These are phyloP conservation scores for Apoderus coryli DNA, from an alignment of 2,888 invertebrate genomes.

Conservation along the genomic window DNA sequence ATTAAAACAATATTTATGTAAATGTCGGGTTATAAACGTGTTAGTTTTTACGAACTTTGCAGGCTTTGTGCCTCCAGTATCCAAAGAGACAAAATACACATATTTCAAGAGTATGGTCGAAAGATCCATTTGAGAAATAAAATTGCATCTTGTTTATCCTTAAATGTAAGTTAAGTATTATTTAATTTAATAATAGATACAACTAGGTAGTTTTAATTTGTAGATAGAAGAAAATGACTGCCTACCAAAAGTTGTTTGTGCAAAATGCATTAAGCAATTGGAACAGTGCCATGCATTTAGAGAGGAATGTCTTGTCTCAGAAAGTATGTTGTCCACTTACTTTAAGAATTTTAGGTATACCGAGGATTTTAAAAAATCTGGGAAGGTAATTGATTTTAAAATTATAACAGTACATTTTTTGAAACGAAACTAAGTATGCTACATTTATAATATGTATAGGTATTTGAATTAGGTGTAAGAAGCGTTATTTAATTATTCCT, in stretches of 20 bases:
- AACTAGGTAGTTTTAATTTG: slow-evolving; percentile 14
- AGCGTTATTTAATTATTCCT: neutral
- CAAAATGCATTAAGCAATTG: slow-evolving; percentile 44
- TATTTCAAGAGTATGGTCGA: slow-evolving; percentile 50
- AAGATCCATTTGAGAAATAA: slow-evolving; percentile 48
- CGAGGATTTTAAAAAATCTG: slow-evolving; percentile 45
- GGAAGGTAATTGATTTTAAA: slow-evolving; percentile 33
- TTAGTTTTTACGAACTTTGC: slow-evolving; percentile 57
- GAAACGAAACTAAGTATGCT: no score
- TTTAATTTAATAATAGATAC: slow-evolving; percentile 7
- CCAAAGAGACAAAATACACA: slow-evolving; percentile 48
- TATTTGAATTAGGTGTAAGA: neutral
- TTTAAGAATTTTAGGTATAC: slow-evolving; percentile 44
- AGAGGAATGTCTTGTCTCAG: slow-evolving; percentile 47
- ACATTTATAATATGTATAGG: no score
- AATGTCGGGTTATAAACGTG: slow-evolving; percentile 54
- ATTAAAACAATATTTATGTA: slow-evolving; percentile 10
- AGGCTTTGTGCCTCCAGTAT: slow-evolving; percentile 53
- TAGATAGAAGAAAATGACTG: slow-evolving; percentile 53
- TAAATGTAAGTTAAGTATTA: slow-evolving; percentile 36
- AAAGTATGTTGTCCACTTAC: slow-evolving; percentile 51
- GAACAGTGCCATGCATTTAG: slow-evolving; percentile 48
- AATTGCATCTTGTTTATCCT: slow-evolving; percentile 47
- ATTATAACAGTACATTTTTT: no score
- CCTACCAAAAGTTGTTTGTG: slow-evolving; percentile 53